A percentile compares a stretch with the other conserved stretches of the same genome.
phyloP scores from a whole-genome alignment of 2,113 vertebrate genomes.

The Thunnus thynnus region DNA sequence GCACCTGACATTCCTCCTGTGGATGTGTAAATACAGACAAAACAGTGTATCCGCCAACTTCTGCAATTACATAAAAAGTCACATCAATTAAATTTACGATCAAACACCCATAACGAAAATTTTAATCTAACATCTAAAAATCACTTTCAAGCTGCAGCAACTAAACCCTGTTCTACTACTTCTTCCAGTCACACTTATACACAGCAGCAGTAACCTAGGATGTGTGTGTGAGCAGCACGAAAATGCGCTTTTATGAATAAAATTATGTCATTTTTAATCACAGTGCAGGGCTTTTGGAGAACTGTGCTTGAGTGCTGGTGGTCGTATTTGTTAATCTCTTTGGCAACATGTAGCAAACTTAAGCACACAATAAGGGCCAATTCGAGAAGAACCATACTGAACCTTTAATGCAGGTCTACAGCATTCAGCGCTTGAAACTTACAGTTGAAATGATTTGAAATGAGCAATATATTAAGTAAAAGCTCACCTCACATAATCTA shows the following conservation, averaged over 20 bases:
- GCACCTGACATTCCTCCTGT: too few species aligned
- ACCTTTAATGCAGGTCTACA: not conserved
- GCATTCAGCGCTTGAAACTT: not conserved
- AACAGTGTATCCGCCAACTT: too few species aligned
- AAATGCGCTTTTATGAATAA: not conserved
- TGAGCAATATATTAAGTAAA: not conserved
- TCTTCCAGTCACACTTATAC: too few species aligned
- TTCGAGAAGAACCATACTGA: not conserved
- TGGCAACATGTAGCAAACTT: not conserved
- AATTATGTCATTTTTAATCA: not conserved
- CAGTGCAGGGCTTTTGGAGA: not conserved
- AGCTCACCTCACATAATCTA: constrained; percentile 88
- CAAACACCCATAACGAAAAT: too few species aligned
- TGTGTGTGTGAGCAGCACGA: not conserved
- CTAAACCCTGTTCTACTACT: too few species aligned
- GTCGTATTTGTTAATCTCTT: not conserved
- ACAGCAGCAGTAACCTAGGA: too few species aligned
- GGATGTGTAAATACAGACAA: too few species aligned
- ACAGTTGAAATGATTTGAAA: not conserved
- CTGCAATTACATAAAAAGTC: too few species aligned
- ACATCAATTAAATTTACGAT: too few species aligned
- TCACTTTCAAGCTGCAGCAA: not conserved
- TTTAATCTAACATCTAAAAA: not conserved
- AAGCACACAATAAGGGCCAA: not conserved
- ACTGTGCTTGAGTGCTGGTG: not conserved